Percentiles rank a stretch among this genome's conserved stretches.
Evolutionary conservation across 2,888 invertebrate genomes (phyloP).

Genomic region (Pinctada fucata): DNA sequence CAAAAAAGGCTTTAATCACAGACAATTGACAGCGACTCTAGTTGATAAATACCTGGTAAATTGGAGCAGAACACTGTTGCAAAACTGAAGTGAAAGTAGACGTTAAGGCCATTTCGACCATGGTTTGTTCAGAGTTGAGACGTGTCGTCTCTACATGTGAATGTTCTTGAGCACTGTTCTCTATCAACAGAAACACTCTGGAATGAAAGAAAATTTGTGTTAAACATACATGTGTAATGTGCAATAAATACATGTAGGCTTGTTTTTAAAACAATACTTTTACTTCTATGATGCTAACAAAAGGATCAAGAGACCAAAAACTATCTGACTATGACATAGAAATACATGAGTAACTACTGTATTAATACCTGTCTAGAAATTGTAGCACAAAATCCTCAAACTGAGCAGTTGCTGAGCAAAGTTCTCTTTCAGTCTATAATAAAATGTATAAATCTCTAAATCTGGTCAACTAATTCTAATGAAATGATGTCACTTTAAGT

Average conservation of each 20-base stretch:
- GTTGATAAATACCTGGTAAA: conserved; percentile 77
- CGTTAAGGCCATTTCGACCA: conserved; percentile 85
- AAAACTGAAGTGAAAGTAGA: conserved; percentile 84
- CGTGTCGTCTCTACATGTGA: conserved; percentile 74
- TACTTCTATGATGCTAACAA: too few species aligned
- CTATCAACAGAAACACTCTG: conserved; percentile 76
- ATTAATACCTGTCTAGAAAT: conserved; percentile 85
- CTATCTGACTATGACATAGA: too few species aligned
- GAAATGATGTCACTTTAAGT: too few species aligned
- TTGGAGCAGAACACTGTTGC: conserved; percentile 84
- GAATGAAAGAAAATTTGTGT: conserved; percentile 30
- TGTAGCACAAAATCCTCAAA: conserved; percentile 93
- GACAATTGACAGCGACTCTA: too few species aligned
- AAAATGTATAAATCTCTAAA: too few species aligned
- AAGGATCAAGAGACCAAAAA: too few species aligned
- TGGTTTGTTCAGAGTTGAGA: conserved; percentile 84
- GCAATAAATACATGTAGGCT: too few species aligned
- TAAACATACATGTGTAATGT: background rate
- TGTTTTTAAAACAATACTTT: too few species aligned
- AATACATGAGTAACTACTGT: too few species aligned
- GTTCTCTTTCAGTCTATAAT: conserved; percentile 82
- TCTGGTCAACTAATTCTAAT: too few species aligned
- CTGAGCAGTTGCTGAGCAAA: conserved; percentile 89
- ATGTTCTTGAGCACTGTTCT: conserved; percentile 74
- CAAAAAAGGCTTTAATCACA: too few species aligned